Conservation (phyloP, 2,797 vertebrate genomes). For the Fundulus diaphanus region DNA sequence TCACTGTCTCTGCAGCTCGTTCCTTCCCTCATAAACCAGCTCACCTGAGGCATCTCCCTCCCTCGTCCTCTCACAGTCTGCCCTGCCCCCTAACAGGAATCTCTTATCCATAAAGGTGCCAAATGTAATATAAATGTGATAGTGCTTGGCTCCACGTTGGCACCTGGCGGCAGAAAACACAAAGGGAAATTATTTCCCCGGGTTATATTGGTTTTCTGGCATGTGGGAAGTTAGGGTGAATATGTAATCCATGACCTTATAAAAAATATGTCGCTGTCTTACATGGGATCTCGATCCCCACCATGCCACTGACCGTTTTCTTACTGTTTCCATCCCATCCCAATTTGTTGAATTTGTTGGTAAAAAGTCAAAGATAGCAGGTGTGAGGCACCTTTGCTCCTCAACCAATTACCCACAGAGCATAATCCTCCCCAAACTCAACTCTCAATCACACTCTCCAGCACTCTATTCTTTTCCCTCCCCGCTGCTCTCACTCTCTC, state of each 20-base stretch:
- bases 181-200: conserved; percentile 62
- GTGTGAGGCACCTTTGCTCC: conserved; percentile 65
- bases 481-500: conserved; percentile 45
- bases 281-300: conserved; percentile 40
- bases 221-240: conserved; percentile 65
- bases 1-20: background rate
- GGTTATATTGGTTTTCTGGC: conserved; percentile 71
- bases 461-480: conserved; percentile 47
- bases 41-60: conserved; percentile 39
- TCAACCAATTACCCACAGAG: conserved; percentile 68
- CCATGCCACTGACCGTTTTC: conserved; percentile 27
- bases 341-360: background rate
- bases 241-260: conserved; percentile 68
- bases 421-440: conserved; percentile 64
- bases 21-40: conserved; percentile 9
- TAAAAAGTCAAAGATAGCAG: conserved; percentile 60
- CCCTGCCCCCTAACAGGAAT: conserved; percentile 46
- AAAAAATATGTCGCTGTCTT: conserved; percentile 61
- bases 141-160: conserved; percentile 49
- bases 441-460: conserved; percentile 36
- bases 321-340: conserved; percentile 19
- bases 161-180: conserved; percentile 49
- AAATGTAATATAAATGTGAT: conserved; percentile 68
- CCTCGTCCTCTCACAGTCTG: conserved; percentile 48
- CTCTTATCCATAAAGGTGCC: conserved; percentile 60